Conservation (phyloP, 1,140 invertebrate species). For the Bombus impatiens region DNA sequence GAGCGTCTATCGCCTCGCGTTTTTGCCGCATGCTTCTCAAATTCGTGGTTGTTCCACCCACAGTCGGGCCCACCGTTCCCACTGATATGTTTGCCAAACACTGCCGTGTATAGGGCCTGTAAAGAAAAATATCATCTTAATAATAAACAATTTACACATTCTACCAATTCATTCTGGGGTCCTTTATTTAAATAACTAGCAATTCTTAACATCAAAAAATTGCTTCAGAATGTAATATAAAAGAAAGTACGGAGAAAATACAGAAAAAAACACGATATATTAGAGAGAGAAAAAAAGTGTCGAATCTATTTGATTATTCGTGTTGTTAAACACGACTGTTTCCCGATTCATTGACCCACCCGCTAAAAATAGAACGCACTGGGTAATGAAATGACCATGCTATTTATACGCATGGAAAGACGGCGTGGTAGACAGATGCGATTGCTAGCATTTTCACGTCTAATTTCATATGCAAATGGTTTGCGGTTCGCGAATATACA, state of each 20-base stretch:
- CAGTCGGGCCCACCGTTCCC: conserved; percentile 72
- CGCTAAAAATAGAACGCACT: conserved; percentile 62
- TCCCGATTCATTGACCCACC: conserved; percentile 71
- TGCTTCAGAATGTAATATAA: background rate
- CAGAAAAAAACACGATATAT: no score
- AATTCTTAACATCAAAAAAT: background rate
- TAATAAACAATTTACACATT: background rate
- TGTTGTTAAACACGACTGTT: conserved; percentile 44
- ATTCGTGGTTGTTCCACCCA: conserved; percentile 68
- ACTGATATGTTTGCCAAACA: conserved; percentile 77
- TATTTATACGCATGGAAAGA: conserved; percentile 72
- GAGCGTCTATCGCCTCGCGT: conserved; percentile 72
- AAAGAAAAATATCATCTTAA: background rate
- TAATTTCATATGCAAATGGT: conserved; percentile 17
- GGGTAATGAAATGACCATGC: conserved; percentile 66
- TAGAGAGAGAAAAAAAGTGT: background rate
- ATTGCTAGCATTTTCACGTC: conserved; percentile 54
- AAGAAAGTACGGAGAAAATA: background rate
- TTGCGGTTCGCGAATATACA: no score
- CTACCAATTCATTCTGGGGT: background rate
- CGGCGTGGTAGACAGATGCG: conserved; percentile 38
- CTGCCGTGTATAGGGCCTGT: conserved; percentile 76
- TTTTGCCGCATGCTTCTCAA: conserved; percentile 71
- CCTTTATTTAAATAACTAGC: background rate
- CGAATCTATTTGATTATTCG: conserved; percentile 2